Evolutionary conservation across 1,140 invertebrate genomes (phyloP).

Genomic region (Drosophila ambigua): DNA sequence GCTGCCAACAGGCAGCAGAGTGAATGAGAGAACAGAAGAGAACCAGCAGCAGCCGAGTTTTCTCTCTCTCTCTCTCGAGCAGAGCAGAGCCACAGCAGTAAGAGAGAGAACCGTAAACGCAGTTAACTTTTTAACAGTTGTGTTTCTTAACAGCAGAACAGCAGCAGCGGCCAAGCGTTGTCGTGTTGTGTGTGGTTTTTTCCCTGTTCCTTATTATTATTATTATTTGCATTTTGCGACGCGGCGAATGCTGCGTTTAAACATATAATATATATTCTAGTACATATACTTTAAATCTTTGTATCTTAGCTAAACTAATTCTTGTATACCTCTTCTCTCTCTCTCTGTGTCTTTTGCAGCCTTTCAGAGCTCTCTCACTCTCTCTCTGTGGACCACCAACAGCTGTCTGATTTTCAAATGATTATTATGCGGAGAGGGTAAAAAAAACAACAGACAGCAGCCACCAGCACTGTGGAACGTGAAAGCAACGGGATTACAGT

Average conservation of each 20-base stretch:
- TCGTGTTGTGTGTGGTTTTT: conserved; percentile 6
- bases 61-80: conserved; percentile 2
- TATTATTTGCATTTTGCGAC: conserved; percentile 48
- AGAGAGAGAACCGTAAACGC: background rate
- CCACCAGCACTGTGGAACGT: conserved; percentile 29
- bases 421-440: conserved; percentile 2
- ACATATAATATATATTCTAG: conserved; percentile 9
- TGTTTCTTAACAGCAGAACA: no score
- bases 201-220: conserved; percentile 30
- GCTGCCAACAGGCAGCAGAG: conserved; percentile 14
- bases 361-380: background rate
- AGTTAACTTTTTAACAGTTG: no score
- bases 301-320: conserved; percentile 4
- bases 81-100: background rate
- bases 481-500: no score
- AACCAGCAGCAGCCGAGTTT: background rate
- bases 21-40: conserved; percentile 18
- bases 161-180: no score
- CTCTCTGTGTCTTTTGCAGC: background rate
- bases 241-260: conserved; percentile 10
- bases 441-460: conserved; percentile 23
- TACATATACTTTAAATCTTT: conserved; percentile 1
- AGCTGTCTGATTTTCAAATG: conserved; percentile 2
- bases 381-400: background rate
- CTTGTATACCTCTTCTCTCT: conserved; percentile 4